Conservation (phyloP, 2,888 invertebrate species). For the Lochmaea crataegi region DNA sequence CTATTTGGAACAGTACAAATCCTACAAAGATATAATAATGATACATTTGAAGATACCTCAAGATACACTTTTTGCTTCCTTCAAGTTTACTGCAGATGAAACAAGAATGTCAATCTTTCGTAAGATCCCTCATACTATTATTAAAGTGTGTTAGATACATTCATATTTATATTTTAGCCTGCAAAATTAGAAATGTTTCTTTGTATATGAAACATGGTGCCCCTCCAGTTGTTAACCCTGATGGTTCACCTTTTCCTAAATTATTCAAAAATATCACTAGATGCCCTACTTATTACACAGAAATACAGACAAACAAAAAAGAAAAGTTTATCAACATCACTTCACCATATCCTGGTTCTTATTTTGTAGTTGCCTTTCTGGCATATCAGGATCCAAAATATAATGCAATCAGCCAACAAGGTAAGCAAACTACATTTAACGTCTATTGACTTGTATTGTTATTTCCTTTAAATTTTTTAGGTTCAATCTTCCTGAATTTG, state of each 20-base stretch:
- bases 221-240: slow-evolving; percentile 85
- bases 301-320: slow-evolving; percentile 73
- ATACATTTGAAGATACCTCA: slow-evolving; percentile 61
- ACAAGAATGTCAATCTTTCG: slow-evolving; percentile 58
- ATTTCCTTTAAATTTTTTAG: background rate
- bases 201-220: slow-evolving; percentile 83
- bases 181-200: slow-evolving; percentile 68
- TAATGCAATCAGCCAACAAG: slow-evolving; percentile 81
- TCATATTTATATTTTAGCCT: slow-evolving; percentile 53
- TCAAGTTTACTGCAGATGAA: slow-evolving; percentile 60
- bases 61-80: slow-evolving; percentile 58
- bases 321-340: slow-evolving; percentile 71
- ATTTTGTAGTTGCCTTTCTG: slow-evolving; percentile 84
- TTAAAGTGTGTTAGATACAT: background rate
- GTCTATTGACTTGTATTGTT: background rate
- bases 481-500: background rate
- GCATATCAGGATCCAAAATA: slow-evolving; percentile 80
- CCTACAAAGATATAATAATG: slow-evolving; percentile 59
- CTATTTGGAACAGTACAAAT: slow-evolving; percentile 57
- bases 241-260: slow-evolving; percentile 79
- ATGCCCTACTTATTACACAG: slow-evolving; percentile 68
- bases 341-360: slow-evolving; percentile 79
- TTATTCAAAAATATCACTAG: slow-evolving; percentile 59
- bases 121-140: slow-evolving; percentile 46
- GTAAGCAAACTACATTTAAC: slow-evolving; percentile 62